Conservation (phyloP, 2,888 invertebrate genomes). For the Hyposoter didymator region DNA sequence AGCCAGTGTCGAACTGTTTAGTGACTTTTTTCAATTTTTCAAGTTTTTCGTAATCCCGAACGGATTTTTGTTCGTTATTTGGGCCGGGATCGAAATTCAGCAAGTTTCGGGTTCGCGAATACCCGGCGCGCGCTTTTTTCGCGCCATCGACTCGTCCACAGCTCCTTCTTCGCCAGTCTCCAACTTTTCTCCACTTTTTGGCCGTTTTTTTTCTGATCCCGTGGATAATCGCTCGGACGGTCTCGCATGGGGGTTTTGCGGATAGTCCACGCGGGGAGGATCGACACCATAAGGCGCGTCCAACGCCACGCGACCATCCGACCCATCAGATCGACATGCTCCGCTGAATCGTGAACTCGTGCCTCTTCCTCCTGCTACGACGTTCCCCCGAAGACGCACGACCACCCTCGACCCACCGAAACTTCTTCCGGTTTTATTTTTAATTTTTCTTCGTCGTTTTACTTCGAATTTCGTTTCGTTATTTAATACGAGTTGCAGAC, state of each 20-base stretch:
- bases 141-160: not conserved
- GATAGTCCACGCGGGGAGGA: conserved; percentile 20
- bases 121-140: not conserved
- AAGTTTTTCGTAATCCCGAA: not conserved
- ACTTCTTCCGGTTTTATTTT: conserved; percentile 16
- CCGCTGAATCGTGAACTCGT: conserved; percentile 76
- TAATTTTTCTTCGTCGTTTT: not conserved
- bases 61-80: not conserved
- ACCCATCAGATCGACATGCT: conserved; percentile 73
- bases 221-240: conserved; percentile 35
- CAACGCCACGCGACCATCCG: conserved; percentile 74
- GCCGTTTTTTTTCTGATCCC: not conserved
- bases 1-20: not conserved
- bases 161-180: not conserved
- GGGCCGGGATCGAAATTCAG: not conserved
- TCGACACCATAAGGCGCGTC: conserved; percentile 75
- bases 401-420: conserved; percentile 42
- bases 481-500: not conserved
- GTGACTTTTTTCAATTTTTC: not conserved
- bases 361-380: conserved; percentile 35
- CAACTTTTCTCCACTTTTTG: not conserved
- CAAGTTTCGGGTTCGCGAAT: not conserved
- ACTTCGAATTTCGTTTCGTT: not conserved
- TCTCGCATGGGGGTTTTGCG: conserved; percentile 58
- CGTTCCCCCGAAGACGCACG: conserved; percentile 15